Base-by-base conservation (phyloP, 2,113 vertebrate genomes). In the Anser cygnoides region DNA sequence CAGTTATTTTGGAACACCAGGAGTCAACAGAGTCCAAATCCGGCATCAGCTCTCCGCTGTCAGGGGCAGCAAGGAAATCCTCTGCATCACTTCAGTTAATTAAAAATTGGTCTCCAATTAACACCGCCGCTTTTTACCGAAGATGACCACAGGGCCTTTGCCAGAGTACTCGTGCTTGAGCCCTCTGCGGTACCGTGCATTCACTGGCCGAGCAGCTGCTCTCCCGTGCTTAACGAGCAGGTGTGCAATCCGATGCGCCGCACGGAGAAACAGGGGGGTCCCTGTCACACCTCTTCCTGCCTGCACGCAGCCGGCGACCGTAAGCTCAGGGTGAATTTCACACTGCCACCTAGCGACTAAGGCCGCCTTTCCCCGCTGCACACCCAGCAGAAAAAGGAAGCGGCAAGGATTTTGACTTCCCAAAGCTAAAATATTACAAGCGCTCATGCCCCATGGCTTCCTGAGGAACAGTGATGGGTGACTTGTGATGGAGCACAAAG, bases 221-320 rank as follows among this genome's bases (percentile, higher is more conserved):
- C 17, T 43, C 83, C n/a, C 0, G 0, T 39, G 14, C 89, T 85
- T 66, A 86, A 66, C 70, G 57, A 88, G 50, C 41, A 49, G 19
- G 37, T 68, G 67, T 25, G 37, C 79, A 79, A 54, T 41, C 9
- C 57, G 44, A 5, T 44, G 31, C 11, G 43, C 10, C 62, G n/a
- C 67, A 8, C 1, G 5, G 37, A 37, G 61, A 17, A 58, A 37
- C 22, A 23, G 33, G 10, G 20, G 46, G 46, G 46, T 49, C 25
- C 33, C 43, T 11, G 21, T 68, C 52, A 33, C 0, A 29, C 6
- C 12, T 4, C 22, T 23, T 39, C n/a, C 68, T 14, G 46, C 11
- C 49, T 3, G 39, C 23, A 0, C 16, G 1, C 9, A 10, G 5
- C 29, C 0, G 0, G 11, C 0, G 0, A 15, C 15, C 3, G 13